Conservation (phyloP, 2,797 vertebrate genomes). For the Stomatorhinus walkeri region DNA sequence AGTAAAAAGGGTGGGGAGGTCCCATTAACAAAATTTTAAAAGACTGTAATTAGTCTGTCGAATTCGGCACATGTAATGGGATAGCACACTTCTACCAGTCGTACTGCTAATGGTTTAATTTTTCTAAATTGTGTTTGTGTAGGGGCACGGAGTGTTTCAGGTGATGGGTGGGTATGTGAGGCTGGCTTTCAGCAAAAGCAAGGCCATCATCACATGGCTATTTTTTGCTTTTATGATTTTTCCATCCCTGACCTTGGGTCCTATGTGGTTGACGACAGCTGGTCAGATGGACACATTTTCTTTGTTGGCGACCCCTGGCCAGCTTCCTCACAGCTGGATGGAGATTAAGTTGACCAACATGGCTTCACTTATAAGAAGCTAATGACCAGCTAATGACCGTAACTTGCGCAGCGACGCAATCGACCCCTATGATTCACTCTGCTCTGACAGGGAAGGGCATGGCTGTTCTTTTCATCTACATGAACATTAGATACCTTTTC, state of each 20-base stretch:
- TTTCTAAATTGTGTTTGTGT: not conserved
- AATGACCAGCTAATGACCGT: not conserved
- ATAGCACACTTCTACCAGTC: not conserved
- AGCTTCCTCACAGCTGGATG: not conserved
- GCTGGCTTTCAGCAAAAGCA: not conserved
- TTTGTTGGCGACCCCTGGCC: not conserved
- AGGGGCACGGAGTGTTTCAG: not conserved
- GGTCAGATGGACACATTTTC: not conserved
- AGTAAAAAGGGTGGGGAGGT: not conserved
- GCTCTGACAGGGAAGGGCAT: not conserved
- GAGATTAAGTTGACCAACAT: not conserved
- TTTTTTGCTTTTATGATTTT: not conserved
- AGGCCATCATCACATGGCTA: not conserved
- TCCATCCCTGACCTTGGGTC: not conserved
- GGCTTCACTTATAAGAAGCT: not conserved
- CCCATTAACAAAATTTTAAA: not conserved
- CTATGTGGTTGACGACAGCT: not conserved
- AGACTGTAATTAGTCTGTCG: not conserved
- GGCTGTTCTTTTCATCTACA: slow-evolving; percentile 7
- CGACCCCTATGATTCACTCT: not conserved
- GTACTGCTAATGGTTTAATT: not conserved
- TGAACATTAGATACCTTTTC: not conserved
- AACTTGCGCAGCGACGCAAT: not conserved
- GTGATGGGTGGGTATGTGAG: not conserved
- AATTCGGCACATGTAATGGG: not conserved